phyloP scores from a whole-genome alignment of 2,888 invertebrate species.

The Selenia dentaria region DNA sequence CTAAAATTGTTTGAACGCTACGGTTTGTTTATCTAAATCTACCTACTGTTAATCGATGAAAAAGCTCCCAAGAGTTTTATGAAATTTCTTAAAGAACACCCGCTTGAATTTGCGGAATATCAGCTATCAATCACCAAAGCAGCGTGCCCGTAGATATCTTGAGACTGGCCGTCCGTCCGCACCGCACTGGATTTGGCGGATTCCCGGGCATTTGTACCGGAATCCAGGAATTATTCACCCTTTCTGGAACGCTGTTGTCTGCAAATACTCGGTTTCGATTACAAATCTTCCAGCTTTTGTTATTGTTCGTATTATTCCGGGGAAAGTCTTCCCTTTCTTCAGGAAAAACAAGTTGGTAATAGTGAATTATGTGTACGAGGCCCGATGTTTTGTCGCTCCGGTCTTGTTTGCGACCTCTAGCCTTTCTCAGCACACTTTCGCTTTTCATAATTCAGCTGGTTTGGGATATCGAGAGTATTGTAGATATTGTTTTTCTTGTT shows the following conservation, averaged over 20 bases:
- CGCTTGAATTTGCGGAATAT: constrained; percentile 10
- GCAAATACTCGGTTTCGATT: constrained; percentile 44
- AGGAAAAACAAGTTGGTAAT: constrained; percentile 65
- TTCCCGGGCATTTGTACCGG: constrained; percentile 54
- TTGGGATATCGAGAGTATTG: constrained; percentile 18
- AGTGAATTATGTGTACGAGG: constrained; percentile 59
- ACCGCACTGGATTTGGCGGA: constrained; percentile 64
- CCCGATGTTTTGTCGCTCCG: constrained; percentile 25
- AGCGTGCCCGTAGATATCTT: constrained; percentile 38
- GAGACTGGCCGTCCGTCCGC: constrained; percentile 55
- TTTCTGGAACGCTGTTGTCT: constrained; percentile 50
- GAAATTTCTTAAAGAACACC: constrained; percentile 13
- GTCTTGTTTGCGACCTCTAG: constrained; percentile 13
- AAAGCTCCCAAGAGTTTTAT: neutral
- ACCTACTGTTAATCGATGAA: neutral
- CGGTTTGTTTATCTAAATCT: too few relatives aligned
- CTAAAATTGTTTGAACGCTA: too few relatives aligned
- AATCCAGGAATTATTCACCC: constrained; percentile 72
- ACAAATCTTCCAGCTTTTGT: constrained; percentile 50
- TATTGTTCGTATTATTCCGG: constrained; percentile 27
- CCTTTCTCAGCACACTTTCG: constrained; percentile 13
- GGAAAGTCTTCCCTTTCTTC: constrained; percentile 24
- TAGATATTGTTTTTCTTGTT: constrained; percentile 22
- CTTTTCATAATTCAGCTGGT: constrained; percentile 24
- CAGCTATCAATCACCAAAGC: constrained; percentile 48